Evolutionary conservation across 2,113 vertebrate species (phyloP), one percentile per base, ranked within the genome.

Genomic region (Dicaeum eximium): DNA sequence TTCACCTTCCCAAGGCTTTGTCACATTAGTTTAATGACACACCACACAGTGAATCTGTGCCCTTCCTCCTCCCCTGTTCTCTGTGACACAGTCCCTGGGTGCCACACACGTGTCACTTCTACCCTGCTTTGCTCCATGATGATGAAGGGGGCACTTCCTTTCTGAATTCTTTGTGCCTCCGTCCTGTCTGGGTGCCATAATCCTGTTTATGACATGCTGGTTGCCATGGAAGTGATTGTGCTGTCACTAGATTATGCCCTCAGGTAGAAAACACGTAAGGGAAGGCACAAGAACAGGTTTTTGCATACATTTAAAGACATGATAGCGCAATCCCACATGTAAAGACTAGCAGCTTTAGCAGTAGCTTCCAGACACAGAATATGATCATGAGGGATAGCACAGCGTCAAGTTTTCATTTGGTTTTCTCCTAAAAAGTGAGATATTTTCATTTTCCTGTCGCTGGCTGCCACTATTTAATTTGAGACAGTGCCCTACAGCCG

Each of bases 1-100:
- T 38, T 58, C 88, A 86, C 80, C 94, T 90, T 83, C 90, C 73
- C 66, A 88, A 70, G 64, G 82, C 51, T 58, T 48, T 71, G 17
- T 2, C 25, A 35, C 50, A 13, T 25, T 21, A 62, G 42, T 50
- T 77, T 71, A 77, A 90, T 60, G 71, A 58, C 86, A 77, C 20
- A 15, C 1, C n/a, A 81, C 65, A 48, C 56, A n/a, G 0, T 30
- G 22, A 15, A 22, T 2, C 1, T 38, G 45, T 42, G 51, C 27
- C 47, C 64, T 73, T 61, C 53, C 62, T 85, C 66, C 45, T 85
- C 10, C 42, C 28, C 70, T 3, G 7, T 4, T 17, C 57, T 45
- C 30, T 0, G 38, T 45, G 71, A 37, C 71, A 62, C 37, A 7
- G 50, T 23, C 47, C 30, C 6, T 2, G 30, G 37, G 14, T 73